Evolutionary conservation across 2,113 vertebrate genomes (phyloP).

Genomic region (Procapra przewalskii): DNA sequence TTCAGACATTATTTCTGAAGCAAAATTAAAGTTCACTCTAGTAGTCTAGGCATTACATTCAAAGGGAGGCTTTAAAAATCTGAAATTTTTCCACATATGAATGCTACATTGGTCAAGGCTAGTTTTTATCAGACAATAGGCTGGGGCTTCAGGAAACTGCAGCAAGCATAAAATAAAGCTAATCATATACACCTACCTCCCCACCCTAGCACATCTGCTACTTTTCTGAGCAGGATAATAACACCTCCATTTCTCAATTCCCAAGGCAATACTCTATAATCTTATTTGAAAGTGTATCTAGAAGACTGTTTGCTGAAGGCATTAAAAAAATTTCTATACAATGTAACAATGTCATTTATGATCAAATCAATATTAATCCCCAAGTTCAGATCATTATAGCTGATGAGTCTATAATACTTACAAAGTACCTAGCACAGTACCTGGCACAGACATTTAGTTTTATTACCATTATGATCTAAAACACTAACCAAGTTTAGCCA

Average conservation of each 20-base stretch:
- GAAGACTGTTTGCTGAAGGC: not conserved
- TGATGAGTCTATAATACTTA: not conserved
- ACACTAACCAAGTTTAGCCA: not conserved
- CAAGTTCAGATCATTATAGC: not conserved
- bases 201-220: not conserved
- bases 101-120: not conserved
- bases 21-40: not conserved
- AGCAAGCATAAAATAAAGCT: not conserved
- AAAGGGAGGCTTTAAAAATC: not conserved
- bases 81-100: not conserved
- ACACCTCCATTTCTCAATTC: not conserved
- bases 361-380: not conserved
- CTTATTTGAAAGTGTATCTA: not conserved
- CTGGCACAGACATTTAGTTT: not conserved
- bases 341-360: not conserved
- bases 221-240: conserved; percentile 21
- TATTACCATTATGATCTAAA: not conserved
- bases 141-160: not conserved
- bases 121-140: not conserved
- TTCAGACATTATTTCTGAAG: not conserved
- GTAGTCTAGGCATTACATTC: not conserved
- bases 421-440: not conserved
- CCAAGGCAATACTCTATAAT: not conserved
- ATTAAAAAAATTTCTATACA: not conserved
- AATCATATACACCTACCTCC: not conserved